Base-by-base conservation (phyloP, 2,888 invertebrate species). In the Leptopterna dolabrata region DNA sequence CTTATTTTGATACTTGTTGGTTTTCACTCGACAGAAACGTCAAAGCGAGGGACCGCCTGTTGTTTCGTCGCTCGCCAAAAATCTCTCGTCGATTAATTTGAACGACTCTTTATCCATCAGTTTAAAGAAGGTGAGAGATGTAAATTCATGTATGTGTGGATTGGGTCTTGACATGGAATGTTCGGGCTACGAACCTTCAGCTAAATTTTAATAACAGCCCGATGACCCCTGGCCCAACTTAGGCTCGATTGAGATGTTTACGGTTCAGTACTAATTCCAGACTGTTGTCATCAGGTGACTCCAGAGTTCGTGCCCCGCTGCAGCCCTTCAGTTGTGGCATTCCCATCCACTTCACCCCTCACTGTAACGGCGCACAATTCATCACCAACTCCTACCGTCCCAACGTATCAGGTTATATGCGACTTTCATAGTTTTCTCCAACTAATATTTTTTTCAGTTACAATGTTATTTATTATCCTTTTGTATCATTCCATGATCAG, bases 61-160 rank as follows among this genome's bases (percentile, higher is more conserved):
- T 88, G 90, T 91, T 13, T 90, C 91, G 30, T 90, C 91, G 27
- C 91, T 92, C 86, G 91, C 92, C 27, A 92, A 92, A 89, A 92
- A 92, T 88, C 88, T 92, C 87, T 91, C 92, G 24, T 91, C 90
- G 88, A 91, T 92, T 41, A 91, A 91, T 55, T 89, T 92, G 88
- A 88, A 51, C 81, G 92, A 92, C 84, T 90, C 91, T 0, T 90
- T 91, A 70, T 91, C 92, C 24, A 90, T 91, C 51, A 91, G 91
- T 87, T 91, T 92, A 87, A 92, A 92, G 89, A 92, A 94, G 92
- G 93, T 93, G 90, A 92, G 92, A 81, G 92, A 14, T 16, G 41
- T 36, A 36, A 4, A 4, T 36, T 2, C 36, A n/a, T 63, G 9
- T 63, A 4, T 63, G 63, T 63, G 16, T 16, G 19, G 63, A 9